Percentiles rank a stretch among this genome's conserved stretches.
Evolutionary conservation across 1,140 invertebrate genomes (phyloP).

Genomic region (Paralvinella palmiformis): DNA sequence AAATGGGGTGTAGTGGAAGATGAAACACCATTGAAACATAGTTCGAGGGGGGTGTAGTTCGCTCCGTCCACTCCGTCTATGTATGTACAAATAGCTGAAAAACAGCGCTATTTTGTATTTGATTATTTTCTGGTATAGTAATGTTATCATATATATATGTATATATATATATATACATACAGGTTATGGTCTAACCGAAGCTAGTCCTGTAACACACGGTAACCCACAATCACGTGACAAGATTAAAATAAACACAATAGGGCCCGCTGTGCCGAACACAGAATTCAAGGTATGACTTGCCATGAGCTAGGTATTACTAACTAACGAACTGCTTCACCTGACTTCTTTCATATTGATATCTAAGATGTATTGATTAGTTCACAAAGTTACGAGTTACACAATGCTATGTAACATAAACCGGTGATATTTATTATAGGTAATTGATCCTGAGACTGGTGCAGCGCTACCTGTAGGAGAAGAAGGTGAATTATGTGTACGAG

Average conservation of each 20-base stretch:
- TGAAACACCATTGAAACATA: too few species aligned
- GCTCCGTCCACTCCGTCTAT: too few species aligned
- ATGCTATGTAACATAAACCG: too few species aligned
- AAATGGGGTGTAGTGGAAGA: too few species aligned
- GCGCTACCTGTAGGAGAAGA: slow-evolving; percentile 9
- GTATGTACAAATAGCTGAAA: too few species aligned
- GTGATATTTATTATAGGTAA: slow-evolving; percentile 28
- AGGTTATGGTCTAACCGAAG: slow-evolving; percentile 18
- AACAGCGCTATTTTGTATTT: too few species aligned
- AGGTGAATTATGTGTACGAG: slow-evolving; percentile 69
- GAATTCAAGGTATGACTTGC: slow-evolving; percentile 13
- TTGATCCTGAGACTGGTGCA: slow-evolving; percentile 29
- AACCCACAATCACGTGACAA: background rate
- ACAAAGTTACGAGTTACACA: too few species aligned
- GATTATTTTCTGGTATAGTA: too few species aligned
- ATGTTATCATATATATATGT: background rate
- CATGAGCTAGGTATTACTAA: background rate
- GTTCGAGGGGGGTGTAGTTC: too few species aligned
- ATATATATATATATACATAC: background rate
- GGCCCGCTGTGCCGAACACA: slow-evolving; percentile 7
- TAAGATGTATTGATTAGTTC: background rate
- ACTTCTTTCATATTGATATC: background rate
- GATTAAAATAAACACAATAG: slow-evolving; percentile 6
- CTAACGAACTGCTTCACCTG: background rate
- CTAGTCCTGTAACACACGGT: slow-evolving; percentile 12